Percentiles rank a stretch among this genome's conserved stretches.
Conservation (phyloP, 2,888 invertebrate species). For the Dasysyrphus albostriatus region DNA sequence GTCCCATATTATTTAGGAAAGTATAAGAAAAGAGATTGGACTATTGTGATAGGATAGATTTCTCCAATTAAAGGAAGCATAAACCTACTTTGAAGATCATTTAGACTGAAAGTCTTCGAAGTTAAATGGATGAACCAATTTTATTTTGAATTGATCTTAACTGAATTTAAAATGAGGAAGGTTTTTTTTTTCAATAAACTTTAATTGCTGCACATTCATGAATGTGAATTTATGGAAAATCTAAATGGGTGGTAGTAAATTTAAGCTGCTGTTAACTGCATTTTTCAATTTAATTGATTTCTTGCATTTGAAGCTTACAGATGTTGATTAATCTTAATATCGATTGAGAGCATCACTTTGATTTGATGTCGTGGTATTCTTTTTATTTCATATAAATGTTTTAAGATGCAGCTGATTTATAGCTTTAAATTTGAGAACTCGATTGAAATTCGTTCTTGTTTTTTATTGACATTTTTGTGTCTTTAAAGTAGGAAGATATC, state of each 20-base stretch:
- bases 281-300: not conserved
- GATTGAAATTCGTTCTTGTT: too few relatives aligned
- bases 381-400: too few relatives aligned
- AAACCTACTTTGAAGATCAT: slow-evolving; percentile 14
- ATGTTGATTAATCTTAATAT: not conserved
- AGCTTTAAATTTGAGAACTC: too few relatives aligned
- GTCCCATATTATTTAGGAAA: slow-evolving; percentile 10
- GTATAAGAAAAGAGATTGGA: not conserved
- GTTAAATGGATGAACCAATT: not conserved
- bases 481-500: too few relatives aligned
- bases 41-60: slow-evolving; percentile 3
- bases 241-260: not conserved
- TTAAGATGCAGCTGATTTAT: too few relatives aligned
- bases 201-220: not conserved
- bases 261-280: not conserved
- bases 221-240: not conserved
- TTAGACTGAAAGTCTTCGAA: not conserved
- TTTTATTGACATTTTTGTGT: too few relatives aligned
- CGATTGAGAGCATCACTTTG: too few relatives aligned
- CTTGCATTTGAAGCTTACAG: not conserved
- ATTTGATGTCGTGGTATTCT: too few relatives aligned
- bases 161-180: not conserved
- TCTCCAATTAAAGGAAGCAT: slow-evolving; percentile 4
- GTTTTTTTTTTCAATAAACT: not conserved
- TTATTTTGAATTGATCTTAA: not conserved